A percentile compares a stretch with the other conserved stretches of the same genome.
phyloP scores from a whole-genome alignment of 1,140 invertebrate genomes.

The Pseudomyrmex cubaensis region DNA sequence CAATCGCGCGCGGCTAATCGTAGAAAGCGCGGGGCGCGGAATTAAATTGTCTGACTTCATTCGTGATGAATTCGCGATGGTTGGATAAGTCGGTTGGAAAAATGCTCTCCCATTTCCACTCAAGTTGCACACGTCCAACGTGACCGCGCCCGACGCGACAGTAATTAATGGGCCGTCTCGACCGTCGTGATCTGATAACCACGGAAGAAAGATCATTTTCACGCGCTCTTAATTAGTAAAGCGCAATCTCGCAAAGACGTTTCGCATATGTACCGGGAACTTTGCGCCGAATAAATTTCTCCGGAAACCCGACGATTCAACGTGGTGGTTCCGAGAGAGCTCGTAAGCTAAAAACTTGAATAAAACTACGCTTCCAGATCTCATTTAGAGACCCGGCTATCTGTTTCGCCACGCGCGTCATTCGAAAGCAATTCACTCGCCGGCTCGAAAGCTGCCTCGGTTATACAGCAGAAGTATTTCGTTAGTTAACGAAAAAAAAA shows the following conservation, averaged over 20 bases:
- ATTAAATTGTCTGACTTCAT: constrained; percentile 68
- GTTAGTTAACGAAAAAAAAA: constrained; percentile 32
- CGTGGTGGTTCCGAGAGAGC: neutral
- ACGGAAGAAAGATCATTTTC: constrained; percentile 48
- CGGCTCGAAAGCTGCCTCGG: constrained; percentile 5
- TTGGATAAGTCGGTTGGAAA: constrained; percentile 34
- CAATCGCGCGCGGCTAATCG: constrained; percentile 49
- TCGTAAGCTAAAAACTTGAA: constrained; percentile 2
- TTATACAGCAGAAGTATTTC: constrained; percentile 37
- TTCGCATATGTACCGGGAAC: too few species aligned
- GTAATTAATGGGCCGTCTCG: constrained; percentile 53
- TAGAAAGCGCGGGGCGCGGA: constrained; percentile 38
- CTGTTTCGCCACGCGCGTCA: neutral
- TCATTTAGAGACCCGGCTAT: neutral
- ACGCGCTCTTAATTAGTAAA: constrained; percentile 39
- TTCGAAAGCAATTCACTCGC: constrained; percentile 32
- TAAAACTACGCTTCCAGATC: constrained; percentile 12
- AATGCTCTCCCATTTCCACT: constrained; percentile 53
- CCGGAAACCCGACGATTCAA: too few species aligned
- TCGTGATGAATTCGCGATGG: constrained; percentile 54
- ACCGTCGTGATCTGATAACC: constrained; percentile 48
- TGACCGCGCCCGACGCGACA: neutral
- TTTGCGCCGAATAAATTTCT: too few species aligned
- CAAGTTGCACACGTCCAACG: neutral
- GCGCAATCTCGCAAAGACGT: neutral